phyloP scores from a whole-genome alignment of 2,113 vertebrate genomes.

The Paratilapia polleni region DNA sequence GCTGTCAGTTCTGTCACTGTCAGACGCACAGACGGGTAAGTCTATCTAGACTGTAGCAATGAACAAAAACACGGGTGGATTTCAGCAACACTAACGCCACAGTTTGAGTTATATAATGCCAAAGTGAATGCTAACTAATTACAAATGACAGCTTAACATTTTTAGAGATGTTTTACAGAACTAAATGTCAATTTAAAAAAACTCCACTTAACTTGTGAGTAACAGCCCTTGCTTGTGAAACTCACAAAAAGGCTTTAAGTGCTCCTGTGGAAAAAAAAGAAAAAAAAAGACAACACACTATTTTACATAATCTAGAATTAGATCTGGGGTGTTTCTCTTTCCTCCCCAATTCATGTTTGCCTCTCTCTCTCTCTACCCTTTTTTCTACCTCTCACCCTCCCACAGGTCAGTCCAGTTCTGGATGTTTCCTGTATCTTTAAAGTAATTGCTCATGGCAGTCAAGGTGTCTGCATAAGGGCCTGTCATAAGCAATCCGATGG shows the following conservation, averaged over 20 bases:
- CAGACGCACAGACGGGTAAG: slow-evolving; percentile 14
- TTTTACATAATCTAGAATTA: slow-evolving; percentile 36
- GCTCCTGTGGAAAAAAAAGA: neutral
- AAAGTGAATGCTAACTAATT: neutral
- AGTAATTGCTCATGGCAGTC: slow-evolving; percentile 76
- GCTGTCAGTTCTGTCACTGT: slow-evolving; percentile 31
- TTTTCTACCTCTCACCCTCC: slow-evolving; percentile 31
- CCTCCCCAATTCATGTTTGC: slow-evolving; percentile 17
- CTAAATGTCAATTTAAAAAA: neutral
- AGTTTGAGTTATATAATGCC: neutral
- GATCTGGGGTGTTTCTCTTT: slow-evolving; percentile 24
- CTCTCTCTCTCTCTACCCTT: neutral
- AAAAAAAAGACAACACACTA: neutral
- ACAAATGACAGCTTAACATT: slow-evolving; percentile 11
- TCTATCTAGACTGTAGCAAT: slow-evolving; percentile 46
- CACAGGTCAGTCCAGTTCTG: slow-evolving; percentile 55
- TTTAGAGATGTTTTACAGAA: neutral
- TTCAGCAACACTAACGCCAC: neutral
- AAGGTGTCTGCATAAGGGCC: slow-evolving; percentile 78
- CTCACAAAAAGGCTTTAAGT: slow-evolving; percentile 11
- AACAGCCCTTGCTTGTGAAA: neutral
- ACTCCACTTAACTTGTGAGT: neutral
- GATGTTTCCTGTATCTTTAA: slow-evolving; percentile 69
- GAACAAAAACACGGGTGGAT: neutral
- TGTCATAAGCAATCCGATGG: slow-evolving; percentile 77